phyloP scores from a whole-genome alignment of 2,888 invertebrate genomes.

The Lasioglossum zephyrum region DNA sequence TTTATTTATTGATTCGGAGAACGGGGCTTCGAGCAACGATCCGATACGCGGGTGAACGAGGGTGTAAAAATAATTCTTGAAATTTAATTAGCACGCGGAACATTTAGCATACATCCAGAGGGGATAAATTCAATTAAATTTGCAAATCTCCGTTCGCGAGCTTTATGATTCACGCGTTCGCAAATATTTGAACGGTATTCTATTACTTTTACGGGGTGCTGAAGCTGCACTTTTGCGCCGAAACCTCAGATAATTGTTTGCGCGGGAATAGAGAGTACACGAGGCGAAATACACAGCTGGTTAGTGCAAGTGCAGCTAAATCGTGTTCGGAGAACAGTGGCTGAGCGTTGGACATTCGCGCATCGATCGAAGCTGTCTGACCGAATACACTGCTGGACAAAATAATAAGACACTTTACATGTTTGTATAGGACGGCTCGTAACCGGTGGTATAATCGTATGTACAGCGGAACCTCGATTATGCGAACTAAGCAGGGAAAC shows the following conservation, averaged over 20 bases:
- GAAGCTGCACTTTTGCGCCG: conserved; percentile 41
- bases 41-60: neutral
- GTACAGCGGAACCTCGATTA: neutral
- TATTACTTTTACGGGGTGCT: conserved; percentile 48
- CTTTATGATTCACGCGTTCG: conserved; percentile 31
- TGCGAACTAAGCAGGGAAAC: conserved; percentile 1
- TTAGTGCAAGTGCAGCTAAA: conserved; percentile 44
- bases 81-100: conserved; percentile 34
- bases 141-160: conserved; percentile 26
- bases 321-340: conserved; percentile 5
- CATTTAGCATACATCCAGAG: neutral
- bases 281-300: conserved; percentile 13
- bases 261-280: conserved; percentile 14
- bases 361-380: conserved; percentile 2
- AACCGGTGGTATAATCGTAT: neutral
- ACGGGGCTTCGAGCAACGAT: neutral
- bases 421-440: neutral
- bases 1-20: neutral
- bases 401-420: conserved; percentile 5
- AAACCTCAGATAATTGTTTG: conserved; percentile 44
- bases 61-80: conserved; percentile 11
- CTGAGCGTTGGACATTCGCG: neutral
- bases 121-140: conserved; percentile 44
- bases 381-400: neutral
- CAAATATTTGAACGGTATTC: conserved; percentile 55